Conservation (phyloP, 1,140 invertebrate genomes). For the Cydia amplana region DNA sequence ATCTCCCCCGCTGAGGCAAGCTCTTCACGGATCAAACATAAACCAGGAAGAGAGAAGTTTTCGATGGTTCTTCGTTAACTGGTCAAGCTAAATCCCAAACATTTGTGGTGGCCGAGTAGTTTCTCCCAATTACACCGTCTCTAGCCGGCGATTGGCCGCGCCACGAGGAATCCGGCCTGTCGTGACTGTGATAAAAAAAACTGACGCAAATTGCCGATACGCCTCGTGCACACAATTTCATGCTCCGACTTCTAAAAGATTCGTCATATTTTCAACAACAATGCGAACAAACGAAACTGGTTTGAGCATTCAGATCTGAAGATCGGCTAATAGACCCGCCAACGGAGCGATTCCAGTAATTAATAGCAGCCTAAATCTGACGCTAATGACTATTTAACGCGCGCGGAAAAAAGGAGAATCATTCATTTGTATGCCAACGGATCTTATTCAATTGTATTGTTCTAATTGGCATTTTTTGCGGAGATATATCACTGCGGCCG, state of each 20-base stretch:
- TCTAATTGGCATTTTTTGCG: slow-evolving; percentile 56
- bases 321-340: slow-evolving; percentile 20
- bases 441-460: slow-evolving; percentile 50
- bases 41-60: slow-evolving; percentile 45
- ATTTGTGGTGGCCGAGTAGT: slow-evolving; percentile 69
- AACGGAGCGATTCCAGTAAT: slow-evolving; percentile 47
- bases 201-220: slow-evolving; percentile 78
- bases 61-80: slow-evolving; percentile 54
- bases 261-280: slow-evolving; percentile 68
- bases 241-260: slow-evolving; percentile 67
- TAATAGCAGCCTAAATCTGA: slow-evolving; percentile 43
- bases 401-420: slow-evolving; percentile 44
- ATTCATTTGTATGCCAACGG: slow-evolving; percentile 35
- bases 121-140: slow-evolving; percentile 76
- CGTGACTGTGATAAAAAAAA: slow-evolving; percentile 77
- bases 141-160: slow-evolving; percentile 71
- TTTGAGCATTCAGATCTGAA: slow-evolving; percentile 34
- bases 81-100: slow-evolving; percentile 61
- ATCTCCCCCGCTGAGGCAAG: slow-evolving; percentile 43
- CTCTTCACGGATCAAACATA: slow-evolving; percentile 18
- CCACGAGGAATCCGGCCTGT: slow-evolving; percentile 71
- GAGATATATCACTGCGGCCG: slow-evolving; percentile 47
- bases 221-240: slow-evolving; percentile 78
- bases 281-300: slow-evolving; percentile 57
- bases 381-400: slow-evolving; percentile 57